Evolutionary conservation across 2,888 invertebrate genomes (phyloP).

Genomic region (Brachyopa scutellaris): DNA sequence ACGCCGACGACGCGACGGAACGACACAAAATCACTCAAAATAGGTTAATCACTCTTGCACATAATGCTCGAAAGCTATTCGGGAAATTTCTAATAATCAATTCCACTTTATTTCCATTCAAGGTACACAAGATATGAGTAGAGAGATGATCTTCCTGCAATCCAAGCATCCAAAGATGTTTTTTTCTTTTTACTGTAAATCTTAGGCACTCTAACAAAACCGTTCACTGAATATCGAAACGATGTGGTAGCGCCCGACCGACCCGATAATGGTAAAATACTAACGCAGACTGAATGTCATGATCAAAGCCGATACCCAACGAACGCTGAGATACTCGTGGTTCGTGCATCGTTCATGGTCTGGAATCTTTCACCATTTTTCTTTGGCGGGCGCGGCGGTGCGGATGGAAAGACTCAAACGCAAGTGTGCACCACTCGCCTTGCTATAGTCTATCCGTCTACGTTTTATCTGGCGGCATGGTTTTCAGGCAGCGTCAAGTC

Average conservation of each 20-base stretch:
- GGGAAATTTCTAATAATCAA: conserved; percentile 59
- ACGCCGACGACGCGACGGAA: background rate
- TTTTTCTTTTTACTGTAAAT: background rate
- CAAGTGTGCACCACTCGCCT: conserved; percentile 1
- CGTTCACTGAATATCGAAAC: conserved; percentile 23
- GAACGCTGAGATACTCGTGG: conserved; percentile 11
- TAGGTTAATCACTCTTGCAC: conserved; percentile 70
- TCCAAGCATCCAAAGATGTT: conserved; percentile 6
- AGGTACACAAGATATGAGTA: background rate
- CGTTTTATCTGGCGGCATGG: conserved; percentile 7
- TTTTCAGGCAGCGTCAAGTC: conserved; percentile 6
- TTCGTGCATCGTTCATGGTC: background rate
- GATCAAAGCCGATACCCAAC: conserved; percentile 61
- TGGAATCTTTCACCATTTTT: conserved; percentile 33
- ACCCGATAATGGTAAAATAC: conserved; percentile 64
- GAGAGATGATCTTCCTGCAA: conserved; percentile 23
- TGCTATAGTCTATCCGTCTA: background rate
- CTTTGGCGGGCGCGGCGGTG: background rate
- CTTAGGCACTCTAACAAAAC: conserved; percentile 8
- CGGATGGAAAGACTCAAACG: background rate
- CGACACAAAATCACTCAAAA: conserved; percentile 35
- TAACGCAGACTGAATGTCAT: conserved; percentile 71
- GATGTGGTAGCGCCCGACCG: conserved; percentile 37
- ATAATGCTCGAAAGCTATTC: conserved; percentile 4
- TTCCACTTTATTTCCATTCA: conserved; percentile 55